Evolutionary conservation across 2,797 vertebrate species (phyloP).

Genomic region (Hapalemur alaotrensis): DNA sequence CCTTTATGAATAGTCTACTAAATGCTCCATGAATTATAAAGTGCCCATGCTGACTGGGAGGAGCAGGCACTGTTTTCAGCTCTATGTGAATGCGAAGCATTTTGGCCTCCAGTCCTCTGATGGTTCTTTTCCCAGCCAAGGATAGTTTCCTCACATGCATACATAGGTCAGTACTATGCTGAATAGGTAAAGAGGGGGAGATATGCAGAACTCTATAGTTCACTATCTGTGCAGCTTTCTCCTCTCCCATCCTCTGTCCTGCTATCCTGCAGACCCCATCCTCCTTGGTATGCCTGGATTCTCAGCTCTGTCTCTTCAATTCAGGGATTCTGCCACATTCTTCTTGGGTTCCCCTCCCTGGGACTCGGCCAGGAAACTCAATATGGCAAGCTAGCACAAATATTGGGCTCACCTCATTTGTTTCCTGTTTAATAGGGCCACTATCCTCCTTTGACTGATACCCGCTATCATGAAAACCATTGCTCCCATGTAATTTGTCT

Average conservation of each 20-base stretch:
- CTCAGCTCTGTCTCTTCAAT: not conserved
- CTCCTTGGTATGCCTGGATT: not conserved
- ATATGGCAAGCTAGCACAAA: not conserved
- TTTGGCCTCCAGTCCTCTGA: not conserved
- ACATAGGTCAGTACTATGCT: not conserved
- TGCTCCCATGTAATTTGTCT: not conserved
- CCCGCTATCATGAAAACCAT: not conserved
- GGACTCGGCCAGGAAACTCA: not conserved
- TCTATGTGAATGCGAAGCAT: not conserved
- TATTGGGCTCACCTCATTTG: not conserved
- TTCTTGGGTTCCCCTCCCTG: too few relatives aligned
- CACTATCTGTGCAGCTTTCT: not conserved
- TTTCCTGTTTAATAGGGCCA: not conserved
- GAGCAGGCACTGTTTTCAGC: not conserved
- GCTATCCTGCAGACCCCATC: not conserved
- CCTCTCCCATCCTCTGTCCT: not conserved
- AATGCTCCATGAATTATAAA: not conserved
- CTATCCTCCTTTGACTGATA: not conserved
- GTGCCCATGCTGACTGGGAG: not conserved
- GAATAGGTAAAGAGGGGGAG: not conserved
- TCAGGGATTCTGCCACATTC: not conserved
- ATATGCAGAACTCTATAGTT: not conserved
- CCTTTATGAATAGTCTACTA: not conserved
- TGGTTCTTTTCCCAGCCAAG: not conserved
- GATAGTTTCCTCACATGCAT: not conserved